Conservation (phyloP, 2,113 vertebrate species). For the Puma concolor region DNA sequence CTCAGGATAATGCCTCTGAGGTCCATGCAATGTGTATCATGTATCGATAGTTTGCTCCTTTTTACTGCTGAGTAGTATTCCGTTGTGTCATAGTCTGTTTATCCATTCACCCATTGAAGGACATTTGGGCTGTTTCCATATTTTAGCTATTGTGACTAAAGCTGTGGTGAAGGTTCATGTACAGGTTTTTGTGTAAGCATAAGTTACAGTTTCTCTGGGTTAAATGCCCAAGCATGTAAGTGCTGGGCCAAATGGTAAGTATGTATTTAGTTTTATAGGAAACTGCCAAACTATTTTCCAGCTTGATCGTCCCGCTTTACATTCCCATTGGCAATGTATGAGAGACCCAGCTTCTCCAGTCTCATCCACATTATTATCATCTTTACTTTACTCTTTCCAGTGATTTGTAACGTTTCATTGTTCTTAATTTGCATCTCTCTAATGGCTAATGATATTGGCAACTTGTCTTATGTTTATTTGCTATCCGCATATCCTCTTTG, state of each 20-base stretch:
- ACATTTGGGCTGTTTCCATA: not conserved
- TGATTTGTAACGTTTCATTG: not conserved
- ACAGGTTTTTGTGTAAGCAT: not conserved
- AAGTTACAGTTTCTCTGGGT: not conserved
- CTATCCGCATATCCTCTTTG: not conserved
- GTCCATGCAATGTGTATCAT: not conserved
- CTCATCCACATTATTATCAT: not conserved
- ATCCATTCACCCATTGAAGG: not conserved
- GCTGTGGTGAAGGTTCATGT: not conserved
- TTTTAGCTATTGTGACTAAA: conserved; percentile 18
- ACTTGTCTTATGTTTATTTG: not conserved
- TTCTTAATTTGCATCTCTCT: not conserved
- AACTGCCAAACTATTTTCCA: not conserved
- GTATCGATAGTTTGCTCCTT: not conserved
- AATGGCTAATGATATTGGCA: not conserved
- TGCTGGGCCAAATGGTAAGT: not conserved
- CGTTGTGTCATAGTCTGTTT: not conserved
- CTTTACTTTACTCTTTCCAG: not conserved
- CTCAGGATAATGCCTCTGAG: not conserved
- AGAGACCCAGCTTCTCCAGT: not conserved
- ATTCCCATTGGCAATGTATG: not conserved
- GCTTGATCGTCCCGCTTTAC: not conserved
- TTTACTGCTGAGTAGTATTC: not conserved
- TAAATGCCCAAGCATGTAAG: not conserved
- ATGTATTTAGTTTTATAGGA: not conserved